Evolutionary conservation across 2,113 vertebrate genomes (phyloP), one percentile per base, ranked within the genome.

Genomic region (Gorsachius goisagi): DNA sequence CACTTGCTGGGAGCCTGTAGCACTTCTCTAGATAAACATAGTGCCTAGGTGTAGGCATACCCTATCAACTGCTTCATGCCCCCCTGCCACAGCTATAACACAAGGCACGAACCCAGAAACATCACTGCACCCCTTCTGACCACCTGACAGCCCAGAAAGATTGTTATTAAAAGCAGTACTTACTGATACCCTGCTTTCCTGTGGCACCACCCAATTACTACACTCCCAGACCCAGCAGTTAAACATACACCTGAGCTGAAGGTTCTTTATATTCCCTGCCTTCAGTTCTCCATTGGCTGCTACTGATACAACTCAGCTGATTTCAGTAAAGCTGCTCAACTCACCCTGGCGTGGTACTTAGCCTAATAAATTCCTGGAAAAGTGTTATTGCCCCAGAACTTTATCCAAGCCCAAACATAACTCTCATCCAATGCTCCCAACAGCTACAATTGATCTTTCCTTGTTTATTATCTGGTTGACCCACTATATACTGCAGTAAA

Each of bases 391-490:
- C 5, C 22, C 33, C 35, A 94, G 56, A 90, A 93, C 47, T 90
- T 85, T 77, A 79, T 49, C 55, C 45, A 93, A 71, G 68, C 24
- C 39, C 27, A 6, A 95, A 50, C 5, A 23, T 68, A 83, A 62
- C 27, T 68, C 55, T 59, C 87, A 64, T 76, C 16, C 63, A 85
- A 53, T 88, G 33, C 44, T 47, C 15, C 35, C 27, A 77, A 68
- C 12, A 81, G 64, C 28, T 59, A 37, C 50, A 74, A 67, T 56
- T 67, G 82, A 80, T 80, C 30, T 95, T 76, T 80, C 33, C 16
- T 88, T 81, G 47, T 81, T 94, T 95, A 72, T 92, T 84, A 67
- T 67, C 52, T 88, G 23, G 4, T 55, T 92, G 76, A 87, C 60
- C 45, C 60, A 62, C 26, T 74, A 17, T 24, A 39, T 15, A 37